Conservation (phyloP, 2,888 invertebrate genomes). For the Lymantria dispar region DNA sequence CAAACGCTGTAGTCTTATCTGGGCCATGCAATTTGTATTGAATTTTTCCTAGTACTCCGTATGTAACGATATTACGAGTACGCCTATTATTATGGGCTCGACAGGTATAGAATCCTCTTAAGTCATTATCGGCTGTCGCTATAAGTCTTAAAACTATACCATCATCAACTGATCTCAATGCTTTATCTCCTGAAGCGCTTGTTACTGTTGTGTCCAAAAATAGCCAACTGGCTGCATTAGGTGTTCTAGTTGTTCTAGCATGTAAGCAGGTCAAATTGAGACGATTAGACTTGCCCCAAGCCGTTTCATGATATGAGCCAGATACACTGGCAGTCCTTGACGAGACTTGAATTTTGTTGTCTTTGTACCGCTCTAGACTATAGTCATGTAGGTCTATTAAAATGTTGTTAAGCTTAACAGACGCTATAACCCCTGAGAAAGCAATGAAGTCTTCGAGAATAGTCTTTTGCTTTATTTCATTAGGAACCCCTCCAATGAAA, state of each 20-base stretch:
- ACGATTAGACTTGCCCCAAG: constrained; percentile 61
- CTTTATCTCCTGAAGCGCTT: constrained; percentile 37
- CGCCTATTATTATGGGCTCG: constrained; percentile 52
- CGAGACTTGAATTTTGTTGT: constrained; percentile 57
- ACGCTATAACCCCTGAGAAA: constrained; percentile 57
- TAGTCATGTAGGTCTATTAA: constrained; percentile 56
- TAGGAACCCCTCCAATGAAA: constrained; percentile 60
- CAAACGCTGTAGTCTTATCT: constrained; percentile 55
- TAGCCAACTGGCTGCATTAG: constrained; percentile 58
- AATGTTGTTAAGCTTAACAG: constrained; percentile 50
- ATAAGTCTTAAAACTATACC: constrained; percentile 60
- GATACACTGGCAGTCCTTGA: constrained; percentile 69
- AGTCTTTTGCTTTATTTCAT: constrained; percentile 30
- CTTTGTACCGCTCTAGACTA: constrained; percentile 53
- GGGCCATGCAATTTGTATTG: constrained; percentile 52
- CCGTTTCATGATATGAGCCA: constrained; percentile 65
- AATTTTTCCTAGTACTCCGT: constrained; percentile 64
- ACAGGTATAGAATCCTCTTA: constrained; percentile 71
- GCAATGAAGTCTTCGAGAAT: constrained; percentile 45
- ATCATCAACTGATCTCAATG: constrained; percentile 52
- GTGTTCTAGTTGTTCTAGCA: constrained; percentile 44
- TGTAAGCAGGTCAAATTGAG: constrained; percentile 71
- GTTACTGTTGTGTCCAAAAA: constrained; percentile 55
- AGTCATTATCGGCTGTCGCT: constrained; percentile 53
- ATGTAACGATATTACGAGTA: constrained; percentile 65